Percentiles rank a stretch among this genome's conserved stretches.
Evolutionary conservation across 92 coral and sea anemone species (phyloP).

Genomic region (Epizoanthus fatuus): DNA sequence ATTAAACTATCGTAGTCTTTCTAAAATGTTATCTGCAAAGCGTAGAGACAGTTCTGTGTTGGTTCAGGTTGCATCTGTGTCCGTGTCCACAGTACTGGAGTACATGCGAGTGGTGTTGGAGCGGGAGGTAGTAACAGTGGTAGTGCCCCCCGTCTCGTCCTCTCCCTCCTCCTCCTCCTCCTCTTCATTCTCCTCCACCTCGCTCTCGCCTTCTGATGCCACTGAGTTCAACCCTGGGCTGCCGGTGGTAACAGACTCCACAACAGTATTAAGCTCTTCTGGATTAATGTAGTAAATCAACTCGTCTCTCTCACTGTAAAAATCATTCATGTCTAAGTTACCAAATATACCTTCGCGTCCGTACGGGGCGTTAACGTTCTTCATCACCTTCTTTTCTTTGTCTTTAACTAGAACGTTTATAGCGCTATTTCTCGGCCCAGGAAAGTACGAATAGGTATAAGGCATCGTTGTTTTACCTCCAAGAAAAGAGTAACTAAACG

Average conservation of each 20-base stretch:
- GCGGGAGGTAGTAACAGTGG: slow-evolving; percentile 14
- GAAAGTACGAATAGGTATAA: slow-evolving; percentile 77
- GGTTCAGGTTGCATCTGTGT: background rate
- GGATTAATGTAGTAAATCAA: slow-evolving; percentile 76
- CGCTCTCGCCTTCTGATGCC: slow-evolving; percentile 16
- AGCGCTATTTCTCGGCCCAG: slow-evolving; percentile 67
- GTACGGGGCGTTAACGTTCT: background rate
- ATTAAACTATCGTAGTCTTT: too few relatives aligned
- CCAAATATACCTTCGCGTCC: slow-evolving; percentile 83
- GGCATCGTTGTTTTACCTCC: slow-evolving; percentile 55
- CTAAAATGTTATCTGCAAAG: too few relatives aligned
- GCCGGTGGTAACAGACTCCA: slow-evolving; percentile 49
- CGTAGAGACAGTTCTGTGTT: too few relatives aligned
- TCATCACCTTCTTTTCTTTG: slow-evolving; percentile 22
- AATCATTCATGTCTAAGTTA: slow-evolving; percentile 84
- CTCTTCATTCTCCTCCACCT: background rate
- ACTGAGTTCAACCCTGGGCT: slow-evolving; percentile 2
- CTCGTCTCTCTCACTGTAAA: slow-evolving; percentile 83
- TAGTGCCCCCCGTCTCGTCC: background rate
- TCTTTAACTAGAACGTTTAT: slow-evolving; percentile 36
- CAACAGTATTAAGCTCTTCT: slow-evolving; percentile 71
- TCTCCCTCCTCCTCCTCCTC: slow-evolving; percentile 4
- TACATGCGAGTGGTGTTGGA: slow-evolving; percentile 3
- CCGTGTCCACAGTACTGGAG: background rate
- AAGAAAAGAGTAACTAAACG: slow-evolving; percentile 60